Base-by-base conservation (phyloP, 2,888 invertebrate genomes). In the Asteroscopus sphinx region DNA sequence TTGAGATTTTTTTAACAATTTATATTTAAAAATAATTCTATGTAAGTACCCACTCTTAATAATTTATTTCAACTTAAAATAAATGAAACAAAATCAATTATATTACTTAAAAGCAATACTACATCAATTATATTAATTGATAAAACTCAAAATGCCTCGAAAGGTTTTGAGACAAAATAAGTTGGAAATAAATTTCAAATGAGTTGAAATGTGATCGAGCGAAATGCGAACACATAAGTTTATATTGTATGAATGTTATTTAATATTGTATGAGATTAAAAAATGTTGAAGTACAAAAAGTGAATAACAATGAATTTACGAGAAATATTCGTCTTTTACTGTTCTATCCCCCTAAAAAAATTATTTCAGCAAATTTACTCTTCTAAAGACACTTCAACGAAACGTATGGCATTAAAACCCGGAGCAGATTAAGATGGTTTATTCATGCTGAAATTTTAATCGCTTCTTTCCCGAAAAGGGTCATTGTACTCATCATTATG, bases 221-320 rank as follows among this genome's bases (percentile, higher is more conserved):
- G 84, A 80, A 75, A 61, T 16, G 21, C 66, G 25, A 80, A 73
- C 73, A 71, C 66, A 76, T 76, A 70, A 80, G 76, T 77, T 79
- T 77, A 61, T 79, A 81, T 65, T 80, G 86, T 83, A 83, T 86
- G 92, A 87, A 85, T 84, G 90, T 84, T 89, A 90, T 90, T 89
- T 89, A 90, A 89, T 88, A 87, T 83, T 88, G 87, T 89, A 88
- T 88, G 93, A 91, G 91, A 92, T 92, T 91, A 89, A 80, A 82
- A 82, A 68, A 86, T 89, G 87, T 91, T 89, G 86, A 91, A 93
- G 92, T 93, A 93, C 93, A 93, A 93, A 87, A 88, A 86, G 86
- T 88, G 80, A 89, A 91, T 85, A 87, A 89, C 81, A 87, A 73
- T 80, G 80, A 89, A 89, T 89, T 89, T 90, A 89, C 83, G 81